Conservation (phyloP, 1,140 invertebrate species). For the Drosophila watanabei region DNA sequence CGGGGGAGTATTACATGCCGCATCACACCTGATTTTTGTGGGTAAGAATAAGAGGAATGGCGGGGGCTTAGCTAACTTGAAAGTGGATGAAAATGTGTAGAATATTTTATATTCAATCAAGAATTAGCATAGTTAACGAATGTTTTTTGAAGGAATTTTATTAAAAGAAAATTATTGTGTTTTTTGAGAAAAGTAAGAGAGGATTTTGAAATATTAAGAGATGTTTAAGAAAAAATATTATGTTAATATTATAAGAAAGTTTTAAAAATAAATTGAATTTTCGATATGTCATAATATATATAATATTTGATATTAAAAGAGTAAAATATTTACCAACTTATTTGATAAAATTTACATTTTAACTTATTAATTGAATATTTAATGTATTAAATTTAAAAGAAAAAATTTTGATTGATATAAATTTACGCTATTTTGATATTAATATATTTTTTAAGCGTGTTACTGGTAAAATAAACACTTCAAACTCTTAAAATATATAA, state of each 20-base stretch:
- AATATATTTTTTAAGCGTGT: too few species aligned
- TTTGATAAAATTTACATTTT: too few species aligned
- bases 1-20: slow-evolving; percentile 49
- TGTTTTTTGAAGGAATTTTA: slow-evolving; percentile 3
- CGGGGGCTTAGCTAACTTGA: background rate
- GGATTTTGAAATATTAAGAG: background rate
- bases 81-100: slow-evolving; percentile 28
- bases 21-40: slow-evolving; percentile 56
- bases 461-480: too few species aligned
- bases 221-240: too few species aligned
- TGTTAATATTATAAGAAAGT: background rate
- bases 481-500: too few species aligned
- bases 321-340: background rate
- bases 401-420: too few species aligned
- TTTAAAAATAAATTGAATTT: background rate
- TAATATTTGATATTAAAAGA: background rate
- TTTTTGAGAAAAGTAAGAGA: background rate
- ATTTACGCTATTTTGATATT: too few species aligned
- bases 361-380: too few species aligned
- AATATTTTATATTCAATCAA: slow-evolving; percentile 24
- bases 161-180: too few species aligned
- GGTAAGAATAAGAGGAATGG: slow-evolving; percentile 21
- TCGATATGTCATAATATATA: too few species aligned
- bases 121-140: slow-evolving; percentile 18
- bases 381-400: too few species aligned